A percentile compares a stretch with the other conserved stretches of the same genome.
Conservation (phyloP, 2,888 invertebrate species). For the Phalangium opilio region DNA sequence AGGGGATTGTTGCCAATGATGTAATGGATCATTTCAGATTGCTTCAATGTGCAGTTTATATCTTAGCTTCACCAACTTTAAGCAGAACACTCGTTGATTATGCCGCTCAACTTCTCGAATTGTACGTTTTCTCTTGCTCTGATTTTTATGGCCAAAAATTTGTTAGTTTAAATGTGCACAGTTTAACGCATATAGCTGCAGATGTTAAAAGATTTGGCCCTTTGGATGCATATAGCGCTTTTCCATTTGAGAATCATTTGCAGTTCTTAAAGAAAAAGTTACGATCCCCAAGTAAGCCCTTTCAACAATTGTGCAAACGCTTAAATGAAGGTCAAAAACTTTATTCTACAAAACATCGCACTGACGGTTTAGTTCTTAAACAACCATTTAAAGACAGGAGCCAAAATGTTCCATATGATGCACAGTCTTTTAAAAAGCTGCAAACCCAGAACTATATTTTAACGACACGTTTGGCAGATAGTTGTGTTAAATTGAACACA, state of each 20-base stretch:
- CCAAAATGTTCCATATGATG: no score
- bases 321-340: not conserved
- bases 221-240: slow-evolving; percentile 1
- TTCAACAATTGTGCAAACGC: not conserved
- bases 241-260: slow-evolving; percentile 4
- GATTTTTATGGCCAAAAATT: not conserved
- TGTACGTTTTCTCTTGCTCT: not conserved
- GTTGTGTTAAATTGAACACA: no score
- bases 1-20: not conserved
- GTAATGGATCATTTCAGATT: no score
- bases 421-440: no score
- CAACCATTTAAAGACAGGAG: no score
- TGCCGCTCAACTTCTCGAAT: no score
- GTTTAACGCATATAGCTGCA: not conserved
- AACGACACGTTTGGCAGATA: no score
- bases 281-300: not conserved
- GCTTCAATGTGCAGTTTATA: no score
- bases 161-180: slow-evolving; percentile 1
- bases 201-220: slow-evolving; percentile 2
- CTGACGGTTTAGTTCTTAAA: no score
- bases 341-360: not conserved
- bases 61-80: no score
- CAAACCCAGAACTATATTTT: no score
- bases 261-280: not conserved
- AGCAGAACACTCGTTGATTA: no score